Evolutionary conservation across 2,797 vertebrate genomes (phyloP).

Genomic region (Trachurus trachurus): DNA sequence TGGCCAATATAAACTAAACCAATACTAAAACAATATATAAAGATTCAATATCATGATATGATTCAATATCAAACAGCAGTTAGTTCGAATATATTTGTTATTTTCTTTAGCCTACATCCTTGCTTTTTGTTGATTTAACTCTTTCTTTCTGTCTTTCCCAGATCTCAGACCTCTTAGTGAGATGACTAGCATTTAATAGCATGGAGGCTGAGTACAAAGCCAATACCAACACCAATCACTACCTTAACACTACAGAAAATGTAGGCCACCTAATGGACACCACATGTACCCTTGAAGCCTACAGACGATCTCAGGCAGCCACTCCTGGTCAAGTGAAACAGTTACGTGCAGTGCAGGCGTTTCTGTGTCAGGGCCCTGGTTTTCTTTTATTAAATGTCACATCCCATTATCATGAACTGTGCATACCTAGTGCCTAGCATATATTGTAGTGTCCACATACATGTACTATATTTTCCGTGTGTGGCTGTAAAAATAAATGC

Average conservation of each 20-base stretch:
- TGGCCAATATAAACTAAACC: not conserved
- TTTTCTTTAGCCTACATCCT: not conserved
- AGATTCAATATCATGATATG: too few species aligned
- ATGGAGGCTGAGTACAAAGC: conserved; percentile 23
- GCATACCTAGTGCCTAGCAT: conserved; percentile 78
- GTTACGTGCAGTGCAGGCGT: conserved; percentile 4
- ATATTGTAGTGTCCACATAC: conserved; percentile 65
- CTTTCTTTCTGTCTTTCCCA: conserved; percentile 9
- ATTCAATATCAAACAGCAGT: not conserved
- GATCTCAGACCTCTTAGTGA: conserved; percentile 18
- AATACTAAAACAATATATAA: conserved; percentile 8
- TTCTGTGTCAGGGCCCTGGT: conserved; percentile 50
- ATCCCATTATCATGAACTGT: conserved; percentile 57
- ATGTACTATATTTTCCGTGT: conserved; percentile 65
- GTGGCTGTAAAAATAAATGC: conserved; percentile 65
- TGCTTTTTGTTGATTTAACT: conserved; percentile 3
- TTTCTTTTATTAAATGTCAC: conserved; percentile 38
- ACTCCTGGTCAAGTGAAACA: conserved; percentile 17
- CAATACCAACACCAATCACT: conserved; percentile 10
- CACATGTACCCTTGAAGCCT: conserved; percentile 2
- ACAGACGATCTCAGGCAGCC: conserved; percentile 9
- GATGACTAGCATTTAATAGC: not conserved
- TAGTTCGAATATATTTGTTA: not conserved
- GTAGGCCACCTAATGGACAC: not conserved
- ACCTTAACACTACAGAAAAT: conserved; percentile 4